These are phyloP conservation scores for Parthenolecanium corni DNA, from an alignment of 2,888 invertebrate genomes.

Conservation along the genomic window DNA sequence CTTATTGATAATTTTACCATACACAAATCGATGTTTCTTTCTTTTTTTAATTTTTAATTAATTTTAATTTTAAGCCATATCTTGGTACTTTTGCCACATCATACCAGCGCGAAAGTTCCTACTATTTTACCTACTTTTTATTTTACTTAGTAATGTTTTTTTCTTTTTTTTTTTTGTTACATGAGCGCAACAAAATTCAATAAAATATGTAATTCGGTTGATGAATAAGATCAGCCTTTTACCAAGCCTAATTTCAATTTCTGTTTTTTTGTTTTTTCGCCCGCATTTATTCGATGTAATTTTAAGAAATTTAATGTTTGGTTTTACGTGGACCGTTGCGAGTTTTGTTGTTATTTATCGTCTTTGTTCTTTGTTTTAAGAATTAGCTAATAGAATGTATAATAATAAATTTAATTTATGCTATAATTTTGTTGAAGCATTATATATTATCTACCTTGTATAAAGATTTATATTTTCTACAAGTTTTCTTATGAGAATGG, in stretches of 20 bases:
- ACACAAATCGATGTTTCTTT: no score
- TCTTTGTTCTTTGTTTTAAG: neutral
- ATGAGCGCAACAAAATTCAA: conserved; percentile 5
- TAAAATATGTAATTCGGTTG: neutral
- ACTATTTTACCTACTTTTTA: conserved; percentile 1
- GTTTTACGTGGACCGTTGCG: conserved; percentile 10
- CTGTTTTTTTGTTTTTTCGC: conserved; percentile 6
- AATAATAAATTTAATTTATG: conserved; percentile 8
- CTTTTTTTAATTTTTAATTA: no score
- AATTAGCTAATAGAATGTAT: conserved; percentile 6
- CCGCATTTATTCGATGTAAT: conserved; percentile 16
- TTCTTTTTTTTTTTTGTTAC: conserved; percentile 7
- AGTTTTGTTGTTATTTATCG: conserved; percentile 17
- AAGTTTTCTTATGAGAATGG: no score
- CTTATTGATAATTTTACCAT: no score
- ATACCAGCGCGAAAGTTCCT: neutral
- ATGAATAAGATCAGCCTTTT: conserved; percentile 6
- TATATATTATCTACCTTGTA: no score
- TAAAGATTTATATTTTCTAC: no score
- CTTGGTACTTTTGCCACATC: no score
- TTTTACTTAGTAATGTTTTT: no score
- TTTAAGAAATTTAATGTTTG: conserved; percentile 15
- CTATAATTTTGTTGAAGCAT: neutral
- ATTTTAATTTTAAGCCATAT: no score
- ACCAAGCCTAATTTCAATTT: conserved; percentile 20